Evolutionary conservation across 2,113 vertebrate genomes (phyloP).

Genomic region (Probosciger aterrimus): DNA sequence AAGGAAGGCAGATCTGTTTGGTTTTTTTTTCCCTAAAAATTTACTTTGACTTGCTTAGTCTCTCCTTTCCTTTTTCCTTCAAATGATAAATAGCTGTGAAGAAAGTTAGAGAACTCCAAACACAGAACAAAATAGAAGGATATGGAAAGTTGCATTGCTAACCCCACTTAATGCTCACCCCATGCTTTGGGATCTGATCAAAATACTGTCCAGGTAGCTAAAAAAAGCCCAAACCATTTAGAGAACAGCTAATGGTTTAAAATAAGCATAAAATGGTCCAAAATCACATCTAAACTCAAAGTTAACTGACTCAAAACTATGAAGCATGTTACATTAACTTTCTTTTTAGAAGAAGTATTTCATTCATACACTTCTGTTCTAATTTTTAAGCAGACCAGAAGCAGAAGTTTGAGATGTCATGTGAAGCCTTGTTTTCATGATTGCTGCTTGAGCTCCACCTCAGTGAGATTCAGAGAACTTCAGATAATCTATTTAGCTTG

Average conservation of each 20-base stretch:
- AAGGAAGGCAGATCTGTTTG: not conserved
- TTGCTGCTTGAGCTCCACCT: not conserved
- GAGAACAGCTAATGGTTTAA: not conserved
- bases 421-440: not conserved
- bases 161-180: not conserved
- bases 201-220: not conserved
- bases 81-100: not conserved
- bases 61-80: not conserved
- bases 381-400: not conserved
- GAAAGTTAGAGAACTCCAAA: not conserved
- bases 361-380: slow-evolving; percentile 17
- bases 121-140: not conserved
- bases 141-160: not conserved
- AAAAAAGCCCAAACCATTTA: not conserved
- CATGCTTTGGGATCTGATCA: not conserved
- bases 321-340: not conserved
- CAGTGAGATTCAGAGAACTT: not conserved
- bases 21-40: not conserved
- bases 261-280: not conserved
- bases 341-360: not conserved
- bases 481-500: not conserved
- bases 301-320: not conserved
- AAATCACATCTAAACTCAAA: not conserved
- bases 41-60: not conserved
- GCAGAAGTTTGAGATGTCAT: slow-evolving; percentile 19